These are phyloP conservation scores for fruit fly (Drosophila melanogaster) DNA, from an alignment of 1,140 invertebrate species.

Conservation along the genomic window Release_6_plus_ISO1_MT NT_037436.4:15407501-15408000, in stretches of 20 bases:
- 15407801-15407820: not conserved
- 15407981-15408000: too few species aligned
- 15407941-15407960: not conserved
- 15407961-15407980: slow-evolving; percentile 7
- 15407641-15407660: too few species aligned
- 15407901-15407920: not conserved
- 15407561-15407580: not conserved
- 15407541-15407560: slow-evolving; percentile 20
- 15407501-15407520: slow-evolving; percentile 46
- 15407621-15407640: too few species aligned
- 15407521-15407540: slow-evolving; percentile 45
- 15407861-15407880: not conserved
- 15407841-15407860: slow-evolving; percentile 1
- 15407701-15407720: too few species aligned
- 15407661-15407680: too few species aligned
- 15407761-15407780: not conserved
- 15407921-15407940: slow-evolving; percentile 8
- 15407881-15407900: not conserved
- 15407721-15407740: not conserved
- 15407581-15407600: not conserved
- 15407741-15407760: not conserved
- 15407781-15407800: too few species aligned
- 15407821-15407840: not conserved
- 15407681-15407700: too few species aligned
- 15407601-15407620: too few species aligned